Percentiles rank a stretch among this genome's conserved stretches.
Evolutionary conservation across 2,113 vertebrate species (phyloP).

Genomic region (Callocephalon fimbriatum): DNA sequence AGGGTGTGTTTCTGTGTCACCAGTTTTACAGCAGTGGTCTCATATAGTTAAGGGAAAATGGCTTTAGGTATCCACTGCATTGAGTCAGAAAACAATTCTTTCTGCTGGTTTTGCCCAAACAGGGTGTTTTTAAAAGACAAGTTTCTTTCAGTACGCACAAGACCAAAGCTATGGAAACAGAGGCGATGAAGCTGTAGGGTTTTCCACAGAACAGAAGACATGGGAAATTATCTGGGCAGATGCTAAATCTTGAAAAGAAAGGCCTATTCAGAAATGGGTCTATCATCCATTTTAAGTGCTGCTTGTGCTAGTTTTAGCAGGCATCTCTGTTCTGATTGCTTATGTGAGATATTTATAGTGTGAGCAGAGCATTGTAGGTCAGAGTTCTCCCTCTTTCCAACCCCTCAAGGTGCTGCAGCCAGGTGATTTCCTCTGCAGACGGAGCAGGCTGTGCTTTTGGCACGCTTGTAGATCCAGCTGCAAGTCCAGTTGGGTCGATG

Average conservation of each 20-base stretch:
- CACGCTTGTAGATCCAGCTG: background rate
- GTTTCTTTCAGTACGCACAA: background rate
- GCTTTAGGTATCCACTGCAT: background rate
- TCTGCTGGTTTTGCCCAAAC: slow-evolving; percentile 9
- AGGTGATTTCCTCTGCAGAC: background rate
- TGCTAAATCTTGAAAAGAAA: background rate
- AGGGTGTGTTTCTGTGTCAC: background rate
- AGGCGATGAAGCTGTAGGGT: background rate
- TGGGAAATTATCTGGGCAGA: background rate
- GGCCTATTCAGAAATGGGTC: background rate
- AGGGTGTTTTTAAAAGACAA: background rate
- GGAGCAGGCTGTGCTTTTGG: background rate
- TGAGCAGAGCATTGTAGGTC: background rate
- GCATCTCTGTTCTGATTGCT: background rate
- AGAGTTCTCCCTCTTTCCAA: background rate
- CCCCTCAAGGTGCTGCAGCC: fast-evolving
- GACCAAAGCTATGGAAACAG: background rate
- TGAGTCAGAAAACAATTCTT: background rate
- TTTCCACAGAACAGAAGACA: background rate
- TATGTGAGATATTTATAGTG: background rate
- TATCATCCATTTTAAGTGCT: background rate
- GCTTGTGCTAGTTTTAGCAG: background rate
- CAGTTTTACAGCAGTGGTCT: background rate
- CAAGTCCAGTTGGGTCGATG: fast-evolving
- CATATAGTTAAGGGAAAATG: background rate